A percentile compares a stretch with the other conserved stretches of the same genome.
These are phyloP conservation scores for Lepilemur septentrionalis DNA, from an alignment of 2,797 vertebrate genomes.

Conservation along the genomic window DNA sequence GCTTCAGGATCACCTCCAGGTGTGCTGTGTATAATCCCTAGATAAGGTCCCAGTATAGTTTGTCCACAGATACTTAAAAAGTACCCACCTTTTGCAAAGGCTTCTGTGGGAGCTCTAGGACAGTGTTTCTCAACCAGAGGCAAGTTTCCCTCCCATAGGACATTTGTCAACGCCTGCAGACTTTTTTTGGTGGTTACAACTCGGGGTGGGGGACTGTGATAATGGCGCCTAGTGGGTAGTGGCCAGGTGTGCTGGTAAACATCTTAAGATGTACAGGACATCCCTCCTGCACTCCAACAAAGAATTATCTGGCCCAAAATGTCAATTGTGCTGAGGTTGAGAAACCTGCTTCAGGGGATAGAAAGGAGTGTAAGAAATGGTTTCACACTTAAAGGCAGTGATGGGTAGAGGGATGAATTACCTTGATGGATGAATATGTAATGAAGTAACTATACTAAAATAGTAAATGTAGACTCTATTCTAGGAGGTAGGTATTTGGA, in stretches of 20 bases:
- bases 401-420: neutral
- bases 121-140: neutral
- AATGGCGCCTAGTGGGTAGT: neutral
- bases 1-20: neutral
- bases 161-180: neutral
- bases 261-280: neutral
- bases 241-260: neutral
- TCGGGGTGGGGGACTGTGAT: neutral
- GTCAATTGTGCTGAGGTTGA: neutral
- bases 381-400: neutral
- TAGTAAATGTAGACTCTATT: neutral
- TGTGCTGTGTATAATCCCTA: neutral
- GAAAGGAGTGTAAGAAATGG: neutral
- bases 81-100: neutral
- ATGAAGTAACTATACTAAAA: neutral
- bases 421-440: neutral
- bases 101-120: neutral
- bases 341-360: neutral
- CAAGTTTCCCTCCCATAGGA: neutral
- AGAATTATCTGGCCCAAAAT: neutral
- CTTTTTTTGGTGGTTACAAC: neutral
- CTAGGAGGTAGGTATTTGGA: neutral
- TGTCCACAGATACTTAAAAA: neutral
- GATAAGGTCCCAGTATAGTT: neutral
- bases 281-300: no score